A percentile compares a stretch with the other conserved stretches of the same genome.
phyloP scores from a whole-genome alignment of 2,797 vertebrate species.

The Silurus aristotelis region DNA sequence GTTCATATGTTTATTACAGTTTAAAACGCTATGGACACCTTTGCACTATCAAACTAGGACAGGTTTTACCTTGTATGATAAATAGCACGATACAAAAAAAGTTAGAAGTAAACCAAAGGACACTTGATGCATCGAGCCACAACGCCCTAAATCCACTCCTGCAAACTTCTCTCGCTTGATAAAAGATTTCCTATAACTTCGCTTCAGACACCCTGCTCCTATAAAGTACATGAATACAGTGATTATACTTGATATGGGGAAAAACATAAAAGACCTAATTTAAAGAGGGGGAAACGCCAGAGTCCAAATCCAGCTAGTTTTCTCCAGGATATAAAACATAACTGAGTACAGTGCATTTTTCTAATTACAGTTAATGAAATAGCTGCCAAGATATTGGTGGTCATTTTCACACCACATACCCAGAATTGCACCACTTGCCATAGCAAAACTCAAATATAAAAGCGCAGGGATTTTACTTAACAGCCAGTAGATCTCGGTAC shows the following conservation, averaged over 20 bases:
- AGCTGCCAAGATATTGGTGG: slow-evolving; percentile 32
- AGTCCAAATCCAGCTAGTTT: neutral
- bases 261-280: neutral
- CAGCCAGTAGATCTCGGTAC: neutral
- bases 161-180: neutral
- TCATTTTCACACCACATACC: neutral
- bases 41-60: slow-evolving; percentile 41
- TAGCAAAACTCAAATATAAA: neutral
- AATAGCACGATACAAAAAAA: slow-evolving; percentile 51
- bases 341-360: neutral
- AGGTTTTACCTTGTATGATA: slow-evolving; percentile 29
- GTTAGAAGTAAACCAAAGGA: slow-evolving; percentile 18
- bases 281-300: neutral
- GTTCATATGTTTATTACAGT: slow-evolving; percentile 48
- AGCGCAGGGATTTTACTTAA: neutral
- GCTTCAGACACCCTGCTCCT: neutral
- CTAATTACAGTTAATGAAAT: slow-evolving; percentile 18
- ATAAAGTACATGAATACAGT: neutral
- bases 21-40: slow-evolving; percentile 37
- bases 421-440: neutral
- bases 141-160: neutral
- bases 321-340: neutral
- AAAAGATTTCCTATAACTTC: neutral
- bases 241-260: neutral
- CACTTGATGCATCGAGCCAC: slow-evolving; percentile 12